phyloP scores from a whole-genome alignment of 2,113 vertebrate species.

The Pteropus alecto region DNA sequence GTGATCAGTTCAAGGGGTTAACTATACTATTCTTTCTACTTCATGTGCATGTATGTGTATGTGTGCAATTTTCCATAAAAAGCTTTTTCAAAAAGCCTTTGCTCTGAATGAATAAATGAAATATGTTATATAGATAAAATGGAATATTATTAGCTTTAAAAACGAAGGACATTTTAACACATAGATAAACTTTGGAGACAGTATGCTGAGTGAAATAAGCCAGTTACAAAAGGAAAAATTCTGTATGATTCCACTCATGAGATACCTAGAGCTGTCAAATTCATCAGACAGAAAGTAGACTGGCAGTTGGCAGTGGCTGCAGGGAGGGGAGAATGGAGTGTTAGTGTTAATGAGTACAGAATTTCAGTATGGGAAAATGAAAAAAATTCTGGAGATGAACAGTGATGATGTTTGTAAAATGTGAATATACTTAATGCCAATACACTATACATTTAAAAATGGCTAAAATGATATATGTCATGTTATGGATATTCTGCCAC shows the following conservation, averaged over 20 bases:
- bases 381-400: not conserved
- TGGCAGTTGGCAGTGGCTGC: not conserved
- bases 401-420: not conserved
- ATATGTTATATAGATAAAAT: not conserved
- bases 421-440: not conserved
- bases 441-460: not conserved
- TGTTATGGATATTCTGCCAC: not conserved
- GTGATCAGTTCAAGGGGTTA: not conserved
- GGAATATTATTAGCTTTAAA: not conserved
- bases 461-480: not conserved
- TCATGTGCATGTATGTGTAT: not conserved
- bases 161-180: not conserved
- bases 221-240: not conserved
- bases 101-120: not conserved
- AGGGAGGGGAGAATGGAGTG: not conserved
- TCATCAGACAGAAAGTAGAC: not conserved
- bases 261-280: not conserved
- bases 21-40: not conserved
- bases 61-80: not conserved
- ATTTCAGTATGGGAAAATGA: not conserved
- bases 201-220: not conserved
- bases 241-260: not conserved
- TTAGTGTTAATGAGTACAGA: not conserved
- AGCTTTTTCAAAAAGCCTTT: not conserved
- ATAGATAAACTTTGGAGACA: not conserved